Conservation (phyloP, 2,797 vertebrate species). For the Chrysocyon brachyurus region DNA sequence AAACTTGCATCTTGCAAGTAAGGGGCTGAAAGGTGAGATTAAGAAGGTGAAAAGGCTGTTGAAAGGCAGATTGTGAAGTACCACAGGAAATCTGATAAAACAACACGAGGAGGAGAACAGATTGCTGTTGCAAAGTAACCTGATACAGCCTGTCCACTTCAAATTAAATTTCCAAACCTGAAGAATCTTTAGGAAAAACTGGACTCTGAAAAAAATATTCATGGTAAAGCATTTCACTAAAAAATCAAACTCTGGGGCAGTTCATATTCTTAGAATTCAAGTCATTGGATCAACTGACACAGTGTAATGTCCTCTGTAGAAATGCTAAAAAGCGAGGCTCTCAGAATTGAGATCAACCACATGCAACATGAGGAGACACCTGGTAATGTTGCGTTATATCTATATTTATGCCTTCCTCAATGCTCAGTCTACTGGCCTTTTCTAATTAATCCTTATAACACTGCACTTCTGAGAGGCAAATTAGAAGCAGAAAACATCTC, state of each 20-base stretch:
- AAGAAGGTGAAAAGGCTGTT: background rate
- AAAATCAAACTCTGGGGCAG: background rate
- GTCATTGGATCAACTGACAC: background rate
- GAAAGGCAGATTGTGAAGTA: background rate
- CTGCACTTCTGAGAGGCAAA: slow-evolving; percentile 74
- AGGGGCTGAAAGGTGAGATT: background rate
- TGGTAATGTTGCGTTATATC: background rate
- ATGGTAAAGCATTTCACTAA: background rate
- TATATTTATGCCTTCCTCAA: slow-evolving; percentile 41
- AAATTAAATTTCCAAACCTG: background rate
- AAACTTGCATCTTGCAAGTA: background rate
- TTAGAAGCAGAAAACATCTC: slow-evolving; percentile 80
- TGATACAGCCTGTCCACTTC: background rate
- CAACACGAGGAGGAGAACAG: background rate
- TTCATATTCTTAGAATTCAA: slow-evolving; percentile 1
- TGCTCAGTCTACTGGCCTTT: slow-evolving; percentile 46
- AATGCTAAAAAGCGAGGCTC: slow-evolving; percentile 22
- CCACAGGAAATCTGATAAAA: background rate
- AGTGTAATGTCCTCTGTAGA: background rate
- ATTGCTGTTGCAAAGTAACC: background rate
- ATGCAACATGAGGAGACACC: slow-evolving; percentile 20
- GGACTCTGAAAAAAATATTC: background rate
- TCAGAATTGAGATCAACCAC: background rate
- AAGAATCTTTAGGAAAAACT: slow-evolving; percentile 6
- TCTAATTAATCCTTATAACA: slow-evolving; percentile 76